A percentile compares a stretch with the other conserved stretches of the same genome.
These are phyloP conservation scores for Rhopalosiphum padi DNA, from an alignment of 1,140 invertebrate genomes.

Conservation along the genomic window DNA sequence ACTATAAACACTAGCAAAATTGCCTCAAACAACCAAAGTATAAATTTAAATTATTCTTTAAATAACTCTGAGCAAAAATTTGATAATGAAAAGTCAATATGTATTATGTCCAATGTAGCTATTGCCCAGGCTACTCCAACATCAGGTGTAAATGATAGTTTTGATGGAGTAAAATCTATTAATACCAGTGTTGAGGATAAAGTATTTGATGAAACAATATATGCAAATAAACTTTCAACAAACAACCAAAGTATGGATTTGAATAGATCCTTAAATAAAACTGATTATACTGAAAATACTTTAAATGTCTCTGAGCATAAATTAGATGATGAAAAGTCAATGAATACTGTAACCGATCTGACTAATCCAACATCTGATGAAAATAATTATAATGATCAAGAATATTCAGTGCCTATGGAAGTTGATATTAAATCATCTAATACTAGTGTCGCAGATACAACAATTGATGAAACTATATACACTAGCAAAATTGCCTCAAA, in stretches of 20 bases:
- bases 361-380: not conserved
- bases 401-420: not conserved
- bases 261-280: not conserved
- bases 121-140: not conserved
- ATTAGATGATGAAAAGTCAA: not conserved
- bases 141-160: not conserved
- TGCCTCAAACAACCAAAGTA: not conserved
- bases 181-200: no score
- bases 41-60: not conserved
- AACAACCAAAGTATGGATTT: not conserved
- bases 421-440: not conserved
- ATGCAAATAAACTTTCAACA: not conserved
- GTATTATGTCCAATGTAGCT: no score
- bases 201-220: not conserved
- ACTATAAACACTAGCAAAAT: not conserved
- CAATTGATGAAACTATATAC: not conserved
- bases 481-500: not conserved
- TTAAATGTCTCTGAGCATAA: not conserved
- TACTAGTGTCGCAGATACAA: not conserved
- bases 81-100: not conserved
- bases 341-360: not conserved
- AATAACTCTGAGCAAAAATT: not conserved
- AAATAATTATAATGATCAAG: not conserved
- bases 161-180: not conserved
- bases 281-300: not conserved